phyloP scores from a whole-genome alignment of 2,113 vertebrate species.

The Redunca redunca region DNA sequence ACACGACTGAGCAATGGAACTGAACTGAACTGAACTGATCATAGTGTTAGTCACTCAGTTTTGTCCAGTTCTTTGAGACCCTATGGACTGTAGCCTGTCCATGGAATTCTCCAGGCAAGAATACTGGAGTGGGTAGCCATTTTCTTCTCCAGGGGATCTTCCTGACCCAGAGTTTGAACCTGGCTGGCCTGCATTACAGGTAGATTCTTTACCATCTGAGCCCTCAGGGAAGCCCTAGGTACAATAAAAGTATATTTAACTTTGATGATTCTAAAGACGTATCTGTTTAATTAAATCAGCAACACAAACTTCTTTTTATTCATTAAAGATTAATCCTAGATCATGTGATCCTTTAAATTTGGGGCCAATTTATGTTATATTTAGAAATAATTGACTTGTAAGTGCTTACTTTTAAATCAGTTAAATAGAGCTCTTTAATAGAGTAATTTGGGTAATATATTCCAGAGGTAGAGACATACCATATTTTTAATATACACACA shows the following conservation, averaged over 20 bases:
- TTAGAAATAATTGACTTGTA: not conserved
- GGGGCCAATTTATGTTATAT: not conserved
- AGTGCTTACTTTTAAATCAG: not conserved
- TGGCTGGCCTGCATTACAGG: not conserved
- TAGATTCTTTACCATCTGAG: not conserved
- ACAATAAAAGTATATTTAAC: not conserved
- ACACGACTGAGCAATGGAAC: fast-evolving
- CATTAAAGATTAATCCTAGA: not conserved
- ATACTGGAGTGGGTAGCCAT: not conserved
- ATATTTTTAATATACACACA: not conserved
- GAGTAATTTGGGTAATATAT: not conserved
- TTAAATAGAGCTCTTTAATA: not conserved
- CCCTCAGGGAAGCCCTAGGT: not conserved
- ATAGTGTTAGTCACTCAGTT: not conserved
- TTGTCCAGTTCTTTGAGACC: not conserved
- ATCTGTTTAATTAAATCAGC: not conserved
- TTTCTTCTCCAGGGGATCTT: not conserved
- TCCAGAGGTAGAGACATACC: not conserved
- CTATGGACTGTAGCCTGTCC: not conserved
- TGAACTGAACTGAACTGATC: not conserved
- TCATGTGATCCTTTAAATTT: not conserved
- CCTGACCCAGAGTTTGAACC: not conserved
- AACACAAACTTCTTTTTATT: not conserved
- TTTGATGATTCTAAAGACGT: not conserved
- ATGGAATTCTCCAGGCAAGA: not conserved